phyloP scores from a whole-genome alignment of 2,113 vertebrate species.

The Diadophis punctatus region DNA sequence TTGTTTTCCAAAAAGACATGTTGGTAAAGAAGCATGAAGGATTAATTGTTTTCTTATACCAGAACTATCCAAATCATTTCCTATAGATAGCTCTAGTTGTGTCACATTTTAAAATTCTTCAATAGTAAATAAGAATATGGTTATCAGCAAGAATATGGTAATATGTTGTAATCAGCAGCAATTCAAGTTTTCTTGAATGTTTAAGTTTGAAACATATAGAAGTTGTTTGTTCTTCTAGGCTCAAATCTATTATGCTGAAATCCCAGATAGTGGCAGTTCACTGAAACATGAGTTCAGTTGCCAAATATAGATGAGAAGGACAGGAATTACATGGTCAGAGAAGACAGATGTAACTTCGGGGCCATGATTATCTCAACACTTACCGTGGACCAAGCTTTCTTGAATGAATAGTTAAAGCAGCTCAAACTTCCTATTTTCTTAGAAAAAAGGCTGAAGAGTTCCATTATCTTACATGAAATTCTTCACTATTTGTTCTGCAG shows the following conservation, averaged over 20 bases:
- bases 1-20: background rate
- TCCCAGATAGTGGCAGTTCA: constrained; percentile 74
- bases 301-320: constrained; percentile 90
- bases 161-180: constrained; percentile 24
- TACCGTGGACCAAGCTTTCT: constrained; percentile 62
- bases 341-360: constrained; percentile 82
- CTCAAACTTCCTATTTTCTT: constrained; percentile 28
- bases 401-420: constrained; percentile 55
- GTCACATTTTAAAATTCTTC: constrained; percentile 13
- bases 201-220: constrained; percentile 47
- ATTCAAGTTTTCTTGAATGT: constrained; percentile 43
- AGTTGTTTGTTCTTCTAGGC: constrained; percentile 57
- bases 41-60: constrained; percentile 20
- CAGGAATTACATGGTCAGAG: constrained; percentile 74
- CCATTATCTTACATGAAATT: constrained; percentile 37
- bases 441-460: constrained; percentile 27
- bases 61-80: background rate
- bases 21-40: background rate
- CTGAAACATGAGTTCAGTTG: constrained; percentile 91
- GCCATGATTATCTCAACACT: constrained; percentile 74
- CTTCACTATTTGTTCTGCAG: constrained; percentile 44
- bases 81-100: background rate
- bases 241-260: constrained; percentile 58
- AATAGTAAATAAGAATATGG: background rate
- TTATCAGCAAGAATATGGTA: background rate